phyloP scores from a whole-genome alignment of 2,113 vertebrate species.

The Ctenomys sociabilis region DNA sequence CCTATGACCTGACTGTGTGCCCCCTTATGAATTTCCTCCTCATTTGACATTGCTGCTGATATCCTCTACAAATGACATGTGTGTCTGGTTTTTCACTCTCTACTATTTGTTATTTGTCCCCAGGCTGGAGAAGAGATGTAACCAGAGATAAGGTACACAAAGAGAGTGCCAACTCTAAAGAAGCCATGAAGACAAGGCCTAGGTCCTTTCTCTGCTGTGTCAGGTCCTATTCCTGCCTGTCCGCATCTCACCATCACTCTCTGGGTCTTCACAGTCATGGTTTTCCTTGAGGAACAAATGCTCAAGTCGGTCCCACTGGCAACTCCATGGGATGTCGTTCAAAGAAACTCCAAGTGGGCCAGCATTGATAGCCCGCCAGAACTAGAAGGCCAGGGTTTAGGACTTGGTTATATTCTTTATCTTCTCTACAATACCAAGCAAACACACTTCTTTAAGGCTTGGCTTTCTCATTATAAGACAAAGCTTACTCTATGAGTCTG shows the following conservation, averaged over 20 bases:
- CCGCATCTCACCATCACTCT: neutral
- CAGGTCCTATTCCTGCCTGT: neutral
- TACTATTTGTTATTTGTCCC: neutral
- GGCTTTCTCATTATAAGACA: constrained; percentile 1
- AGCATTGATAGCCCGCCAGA: neutral
- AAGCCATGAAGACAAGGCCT: neutral
- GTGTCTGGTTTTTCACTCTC: neutral
- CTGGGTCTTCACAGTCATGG: neutral
- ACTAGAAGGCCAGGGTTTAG: neutral
- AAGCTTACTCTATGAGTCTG: neutral
- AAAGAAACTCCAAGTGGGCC: neutral
- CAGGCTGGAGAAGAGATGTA: neutral
- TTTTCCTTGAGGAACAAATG: neutral
- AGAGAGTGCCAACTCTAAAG: neutral
- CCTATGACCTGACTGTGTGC: neutral
- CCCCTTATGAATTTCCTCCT: neutral
- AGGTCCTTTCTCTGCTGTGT: neutral
- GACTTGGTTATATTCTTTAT: neutral
- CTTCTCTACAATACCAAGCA: neutral
- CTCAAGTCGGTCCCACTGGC: neutral
- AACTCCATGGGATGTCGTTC: neutral
- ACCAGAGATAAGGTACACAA: neutral
- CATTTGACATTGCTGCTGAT: neutral
- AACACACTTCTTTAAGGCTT: neutral
- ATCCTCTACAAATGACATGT: neutral